Base-by-base conservation (phyloP, 2,113 vertebrate genomes). In the Grammomys dolichurus region DNA sequence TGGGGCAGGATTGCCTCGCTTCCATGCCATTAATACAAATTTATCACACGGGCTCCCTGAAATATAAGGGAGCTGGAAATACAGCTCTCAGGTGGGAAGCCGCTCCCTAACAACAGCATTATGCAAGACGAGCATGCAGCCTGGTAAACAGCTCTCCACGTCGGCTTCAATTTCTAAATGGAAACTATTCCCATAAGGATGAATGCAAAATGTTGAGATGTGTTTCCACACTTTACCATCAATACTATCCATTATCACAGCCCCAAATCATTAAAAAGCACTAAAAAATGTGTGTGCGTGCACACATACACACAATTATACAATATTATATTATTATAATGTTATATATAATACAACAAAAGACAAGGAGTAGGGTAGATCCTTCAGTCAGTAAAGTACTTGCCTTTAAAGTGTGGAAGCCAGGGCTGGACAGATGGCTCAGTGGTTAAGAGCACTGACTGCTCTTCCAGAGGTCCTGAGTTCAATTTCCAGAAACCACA, bases 101-200 rank as follows among this genome's bases (percentile, higher is more conserved):
- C 46, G 28, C 60, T 81, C 81, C 31, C 67, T 56, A 63, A 54
- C 54, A 91, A 93, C n/a, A 43, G 14, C 9, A 12, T n/a, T 43
- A 3, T n/a, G 54, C 81, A 91, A 90, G 70, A 36, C 31, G 60
- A 89, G 5, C 67, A 40, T 9, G 51, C n/a, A 17, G 19, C 51
- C 94, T 76, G 26, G 60, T 33, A 84, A 73, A 19, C 9, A 48
- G 3, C 40, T 73, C 31, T 91, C 73, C 60, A 20, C 26, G 14
- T 93, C 72, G 51, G 36, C n/a, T 60, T 70, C 31, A 65, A n/a
- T 16, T 82, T 69, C 85, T 28, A 87, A 43, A 70, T 70, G n/a
- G 63, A 76, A 82, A 82, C 84, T 90, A 87, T 65, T 88, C 90
- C 86, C 70, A 4, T 86, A 95, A 92, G 72, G 70, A 92, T 82